Evolutionary conservation across 2,888 invertebrate genomes (phyloP), one percentile per base, ranked within the genome.

Genomic region (Steinernema carpocapsae): DNA sequence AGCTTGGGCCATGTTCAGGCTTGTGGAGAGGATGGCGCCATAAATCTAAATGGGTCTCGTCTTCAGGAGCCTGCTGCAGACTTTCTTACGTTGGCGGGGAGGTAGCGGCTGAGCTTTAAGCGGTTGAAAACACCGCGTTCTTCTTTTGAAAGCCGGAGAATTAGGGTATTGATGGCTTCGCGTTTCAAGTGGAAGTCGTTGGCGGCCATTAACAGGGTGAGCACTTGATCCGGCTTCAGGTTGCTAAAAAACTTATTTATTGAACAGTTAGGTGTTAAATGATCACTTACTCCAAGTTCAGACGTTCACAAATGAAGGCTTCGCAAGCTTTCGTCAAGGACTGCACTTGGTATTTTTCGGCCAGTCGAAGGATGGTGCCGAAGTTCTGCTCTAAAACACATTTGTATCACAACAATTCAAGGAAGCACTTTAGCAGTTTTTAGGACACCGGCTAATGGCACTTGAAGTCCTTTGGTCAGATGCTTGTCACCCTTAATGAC

Each of bases 261-360:
- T 32, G 19, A 52, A 10, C 19, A 4, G 32, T 32, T 14, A 29
- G n/a, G n/a, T 19, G 45, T 1, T 22, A 14, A 2, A 12, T 12
- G 45, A n/a, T 29, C 26, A 78, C 82, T 80, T 72, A 83, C 84
- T 79, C 78, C 56, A 84, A 74, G 70, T 82, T 76, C 22, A 77
- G 76, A 24, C 77, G 72, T n/a, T 78, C 74, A 46, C 72, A 46
- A 56, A 84, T 76, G 73, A 77, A 85, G 26, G 78, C 74, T 71
- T 83, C 81, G 77, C 85, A 85, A 22, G 82, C 81, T 14, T 82
- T 79, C 46, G 81, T 77, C 37, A 85, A 76, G n/a, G 78, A 71
- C 26, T 81, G 76, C 46, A 85, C 83, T 75, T 83, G 84, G 71
- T 85, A 85, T 72, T 85, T 85, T 76, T 80, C 80, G 17, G 84